phyloP scores from a whole-genome alignment of 2,113 vertebrate genomes.

The Thinocorus orbignyianus region DNA sequence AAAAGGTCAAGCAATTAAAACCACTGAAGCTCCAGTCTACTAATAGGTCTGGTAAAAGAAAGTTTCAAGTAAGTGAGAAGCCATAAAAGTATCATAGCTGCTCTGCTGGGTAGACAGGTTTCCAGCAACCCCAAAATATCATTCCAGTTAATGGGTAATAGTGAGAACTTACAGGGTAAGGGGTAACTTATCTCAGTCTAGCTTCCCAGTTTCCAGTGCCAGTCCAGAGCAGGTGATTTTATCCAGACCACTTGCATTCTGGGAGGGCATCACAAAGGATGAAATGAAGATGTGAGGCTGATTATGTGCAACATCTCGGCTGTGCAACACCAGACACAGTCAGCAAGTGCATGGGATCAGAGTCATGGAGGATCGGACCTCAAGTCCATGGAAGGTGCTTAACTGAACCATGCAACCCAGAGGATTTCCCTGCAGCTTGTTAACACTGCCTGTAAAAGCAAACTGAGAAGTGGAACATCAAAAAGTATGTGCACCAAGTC shows the following conservation, averaged over 20 bases:
- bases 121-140: neutral
- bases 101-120: neutral
- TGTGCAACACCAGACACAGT: neutral
- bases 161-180: neutral
- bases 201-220: neutral
- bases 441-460: neutral
- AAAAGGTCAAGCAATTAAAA: slow-evolving; percentile 53
- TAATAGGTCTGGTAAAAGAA: neutral
- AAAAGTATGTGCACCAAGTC: neutral
- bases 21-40: neutral
- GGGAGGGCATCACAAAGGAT: neutral
- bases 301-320: neutral
- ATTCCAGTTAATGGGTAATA: neutral
- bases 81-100: neutral
- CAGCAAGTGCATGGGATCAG: neutral
- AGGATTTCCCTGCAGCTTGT: neutral
- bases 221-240: neutral
- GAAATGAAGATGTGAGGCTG: neutral
- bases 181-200: neutral
- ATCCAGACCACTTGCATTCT: neutral
- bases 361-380: neutral
- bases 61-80: slow-evolving; percentile 28
- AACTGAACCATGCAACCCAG: neutral
- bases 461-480: neutral
- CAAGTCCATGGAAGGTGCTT: neutral